Evolutionary conservation across 1,140 invertebrate genomes (phyloP).

Genomic region (Solenopsis invicta): DNA sequence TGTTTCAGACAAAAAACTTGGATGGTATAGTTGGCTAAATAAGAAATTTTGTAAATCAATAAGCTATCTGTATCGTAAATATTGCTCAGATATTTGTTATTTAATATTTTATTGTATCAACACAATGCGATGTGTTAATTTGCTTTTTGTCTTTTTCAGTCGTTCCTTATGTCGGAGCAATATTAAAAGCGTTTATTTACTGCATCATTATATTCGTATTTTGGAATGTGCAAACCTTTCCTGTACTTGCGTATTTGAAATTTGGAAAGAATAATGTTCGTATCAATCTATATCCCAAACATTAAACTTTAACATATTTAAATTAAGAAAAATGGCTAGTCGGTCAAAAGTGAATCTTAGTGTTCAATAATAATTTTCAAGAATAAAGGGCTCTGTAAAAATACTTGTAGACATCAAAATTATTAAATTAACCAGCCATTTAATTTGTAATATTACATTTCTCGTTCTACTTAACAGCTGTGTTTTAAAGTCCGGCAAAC

Average conservation of each 20-base stretch:
- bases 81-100: not conserved
- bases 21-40: conserved; percentile 50
- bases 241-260: conserved; percentile 51
- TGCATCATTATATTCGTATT: not conserved
- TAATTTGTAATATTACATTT: too few relatives aligned
- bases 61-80: conserved; percentile 52
- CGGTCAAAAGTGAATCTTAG: too few relatives aligned
- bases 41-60: not conserved
- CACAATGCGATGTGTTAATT: not conserved
- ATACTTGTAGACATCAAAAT: too few relatives aligned
- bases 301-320: not conserved
- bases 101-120: not conserved
- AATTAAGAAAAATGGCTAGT: too few relatives aligned
- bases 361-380: too few relatives aligned
- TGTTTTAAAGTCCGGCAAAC: too few relatives aligned
- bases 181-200: conserved; percentile 59
- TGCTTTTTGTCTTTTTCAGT: conserved; percentile 60
- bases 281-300: not conserved
- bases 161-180: conserved; percentile 67
- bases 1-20: conserved; percentile 51
- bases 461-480: too few relatives aligned
- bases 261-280: conserved; percentile 19
- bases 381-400: too few relatives aligned
- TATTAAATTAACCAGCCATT: too few relatives aligned
- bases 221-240: conserved; percentile 53